phyloP scores from a whole-genome alignment of 2,113 vertebrate species.

The Apeltes quadracus region DNA sequence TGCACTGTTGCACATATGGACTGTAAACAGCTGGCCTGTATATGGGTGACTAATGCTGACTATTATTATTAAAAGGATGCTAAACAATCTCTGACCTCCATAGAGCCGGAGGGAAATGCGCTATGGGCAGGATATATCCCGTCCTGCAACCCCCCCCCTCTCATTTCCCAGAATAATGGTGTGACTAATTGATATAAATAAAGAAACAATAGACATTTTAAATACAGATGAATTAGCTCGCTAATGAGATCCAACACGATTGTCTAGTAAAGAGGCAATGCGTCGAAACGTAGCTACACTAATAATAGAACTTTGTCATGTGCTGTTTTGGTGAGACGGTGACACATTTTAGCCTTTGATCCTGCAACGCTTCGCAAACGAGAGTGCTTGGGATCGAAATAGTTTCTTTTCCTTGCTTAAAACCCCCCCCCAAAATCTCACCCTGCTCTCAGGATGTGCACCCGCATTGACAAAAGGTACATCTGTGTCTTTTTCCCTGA shows the following conservation, averaged over 20 bases:
- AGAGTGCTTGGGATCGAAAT: constrained; percentile 42
- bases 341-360: constrained; percentile 67
- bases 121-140: constrained; percentile 12
- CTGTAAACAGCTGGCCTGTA: constrained; percentile 39
- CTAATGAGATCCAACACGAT: constrained; percentile 50
- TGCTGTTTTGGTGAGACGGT: constrained; percentile 45
- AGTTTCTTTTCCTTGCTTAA: constrained; percentile 3
- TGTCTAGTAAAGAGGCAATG: constrained; percentile 24
- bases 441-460: not conserved
- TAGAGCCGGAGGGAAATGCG: constrained; percentile 22
- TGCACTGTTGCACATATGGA: constrained; percentile 22
- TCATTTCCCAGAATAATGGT: constrained; percentile 19
- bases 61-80: constrained; percentile 34
- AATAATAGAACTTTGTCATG: constrained; percentile 58
- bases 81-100: constrained; percentile 41
- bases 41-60: constrained; percentile 32
- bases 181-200: constrained; percentile 43
- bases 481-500: constrained; percentile 24
- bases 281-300: constrained; percentile 38
- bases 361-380: constrained; percentile 22
- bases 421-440: not conserved
- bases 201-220: constrained; percentile 37
- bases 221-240: constrained; percentile 36
- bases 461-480: constrained; percentile 28
- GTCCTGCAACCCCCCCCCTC: constrained; percentile 1